Conservation (phyloP, 2,888 invertebrate genomes). For the Anagyrus pseudococci region DNA sequence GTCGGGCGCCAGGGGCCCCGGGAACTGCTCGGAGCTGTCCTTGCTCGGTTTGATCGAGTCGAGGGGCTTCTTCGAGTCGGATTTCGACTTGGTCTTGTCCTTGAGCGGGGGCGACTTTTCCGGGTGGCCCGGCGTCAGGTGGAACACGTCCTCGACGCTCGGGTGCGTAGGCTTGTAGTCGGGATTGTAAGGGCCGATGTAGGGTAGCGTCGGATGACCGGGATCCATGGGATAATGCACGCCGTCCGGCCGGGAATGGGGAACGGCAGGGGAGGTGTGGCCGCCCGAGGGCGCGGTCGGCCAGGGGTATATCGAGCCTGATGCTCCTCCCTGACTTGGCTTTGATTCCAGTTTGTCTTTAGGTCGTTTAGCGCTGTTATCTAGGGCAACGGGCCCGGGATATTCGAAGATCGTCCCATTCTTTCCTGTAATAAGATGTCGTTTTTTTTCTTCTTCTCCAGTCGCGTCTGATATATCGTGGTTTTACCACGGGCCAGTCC, state of each 20-base stretch:
- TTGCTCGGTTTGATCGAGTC: slow-evolving; percentile 52
- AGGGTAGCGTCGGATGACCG: slow-evolving; percentile 55
- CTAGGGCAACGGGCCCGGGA: slow-evolving; percentile 49
- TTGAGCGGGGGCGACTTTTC: slow-evolving; percentile 47
- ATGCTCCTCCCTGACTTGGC: slow-evolving; percentile 43
- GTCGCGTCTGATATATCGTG: slow-evolving; percentile 5
- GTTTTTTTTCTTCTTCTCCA: slow-evolving; percentile 8
- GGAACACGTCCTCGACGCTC: slow-evolving; percentile 54
- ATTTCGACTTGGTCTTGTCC: slow-evolving; percentile 52
- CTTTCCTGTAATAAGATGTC: slow-evolving; percentile 57
- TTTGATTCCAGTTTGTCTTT: slow-evolving; percentile 48
- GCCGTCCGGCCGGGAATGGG: slow-evolving; percentile 31
- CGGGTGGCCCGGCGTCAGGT: slow-evolving; percentile 42
- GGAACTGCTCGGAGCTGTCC: slow-evolving; percentile 49
- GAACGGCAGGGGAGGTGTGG: slow-evolving; percentile 22
- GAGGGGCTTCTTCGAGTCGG: slow-evolving; percentile 54
- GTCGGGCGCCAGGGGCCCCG: slow-evolving; percentile 53
- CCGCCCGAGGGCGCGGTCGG: slow-evolving; percentile 25
- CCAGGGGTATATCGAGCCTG: slow-evolving; percentile 36
- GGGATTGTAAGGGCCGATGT: slow-evolving; percentile 63
- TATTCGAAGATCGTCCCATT: slow-evolving; percentile 51
- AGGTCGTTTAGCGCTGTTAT: slow-evolving; percentile 41
- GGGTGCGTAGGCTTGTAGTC: slow-evolving; percentile 55
- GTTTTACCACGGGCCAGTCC: slow-evolving; percentile 24
- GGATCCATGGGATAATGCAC: slow-evolving; percentile 58